These are phyloP conservation scores for Patella caerulea DNA, from an alignment of 2,888 invertebrate genomes.

Conservation along the genomic window DNA sequence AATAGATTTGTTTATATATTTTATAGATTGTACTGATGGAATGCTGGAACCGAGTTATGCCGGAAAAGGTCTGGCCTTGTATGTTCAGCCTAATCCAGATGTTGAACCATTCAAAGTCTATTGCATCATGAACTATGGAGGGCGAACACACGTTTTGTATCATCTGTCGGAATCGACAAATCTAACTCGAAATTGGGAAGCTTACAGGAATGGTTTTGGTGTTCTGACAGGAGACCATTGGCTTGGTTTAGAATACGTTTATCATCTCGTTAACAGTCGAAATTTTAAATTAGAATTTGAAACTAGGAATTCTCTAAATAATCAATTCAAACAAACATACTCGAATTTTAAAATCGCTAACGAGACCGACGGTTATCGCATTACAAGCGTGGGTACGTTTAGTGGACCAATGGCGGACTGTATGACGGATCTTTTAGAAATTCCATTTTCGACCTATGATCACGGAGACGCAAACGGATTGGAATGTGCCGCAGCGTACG, in stretches of 20 bases:
- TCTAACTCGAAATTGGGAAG: not conserved
- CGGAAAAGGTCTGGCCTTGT: not conserved
- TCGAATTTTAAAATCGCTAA: not conserved
- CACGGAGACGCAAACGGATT: not conserved
- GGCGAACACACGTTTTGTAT: not conserved
- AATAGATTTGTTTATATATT: not conserved
- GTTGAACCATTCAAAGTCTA: not conserved
- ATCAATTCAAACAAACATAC: not conserved
- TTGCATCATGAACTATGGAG: not conserved
- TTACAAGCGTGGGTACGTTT: not conserved
- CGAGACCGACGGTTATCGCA: not conserved
- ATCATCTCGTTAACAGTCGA: not conserved
- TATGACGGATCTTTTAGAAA: not conserved
- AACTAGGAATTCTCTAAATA: not conserved
- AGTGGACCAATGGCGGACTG: not conserved
- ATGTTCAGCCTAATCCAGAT: not conserved
- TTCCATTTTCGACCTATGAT: not conserved
- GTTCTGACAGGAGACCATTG: not conserved
- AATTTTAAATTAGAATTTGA: not conserved
- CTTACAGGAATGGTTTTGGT: not conserved
- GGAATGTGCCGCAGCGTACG: not conserved
- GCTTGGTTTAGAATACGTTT: not conserved
- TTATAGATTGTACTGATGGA: not conserved
- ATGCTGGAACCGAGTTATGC: not conserved
- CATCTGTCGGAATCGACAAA: not conserved